Conservation (phyloP, 53 echinoderm and acorn worm genomes). For the Luidia sarsii region DNA sequence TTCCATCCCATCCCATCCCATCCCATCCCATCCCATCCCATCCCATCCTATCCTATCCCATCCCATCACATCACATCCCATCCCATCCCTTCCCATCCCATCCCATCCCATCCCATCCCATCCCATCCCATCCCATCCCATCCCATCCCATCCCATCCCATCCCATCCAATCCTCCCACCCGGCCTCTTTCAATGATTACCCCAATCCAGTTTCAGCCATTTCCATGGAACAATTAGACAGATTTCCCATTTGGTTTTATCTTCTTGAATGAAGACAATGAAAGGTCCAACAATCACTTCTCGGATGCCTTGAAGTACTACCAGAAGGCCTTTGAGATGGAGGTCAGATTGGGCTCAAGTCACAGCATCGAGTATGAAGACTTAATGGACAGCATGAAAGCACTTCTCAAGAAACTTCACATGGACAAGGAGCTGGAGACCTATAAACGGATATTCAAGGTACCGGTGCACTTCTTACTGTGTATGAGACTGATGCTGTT, state of each 20-base stretch:
- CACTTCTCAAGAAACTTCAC: constrained; percentile 58
- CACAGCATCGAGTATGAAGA: constrained; percentile 77
- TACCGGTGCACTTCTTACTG: too few relatives aligned
- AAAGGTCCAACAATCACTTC: constrained; percentile 40
- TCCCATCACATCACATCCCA: too few relatives aligned
- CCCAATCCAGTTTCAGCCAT: background rate
- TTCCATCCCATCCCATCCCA: too few relatives aligned
- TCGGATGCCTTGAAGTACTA: constrained; percentile 62
- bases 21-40: too few relatives aligned
- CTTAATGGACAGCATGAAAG: constrained; percentile 61
- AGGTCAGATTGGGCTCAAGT: constrained; percentile 69
- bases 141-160: too few relatives aligned
- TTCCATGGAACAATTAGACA: background rate
- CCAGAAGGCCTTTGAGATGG: constrained; percentile 67
- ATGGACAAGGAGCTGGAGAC: constrained; percentile 43
- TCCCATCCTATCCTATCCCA: too few relatives aligned
- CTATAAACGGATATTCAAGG: constrained; percentile 70
- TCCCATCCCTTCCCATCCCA: too few relatives aligned
- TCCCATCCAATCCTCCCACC: too few relatives aligned
- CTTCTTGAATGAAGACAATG: constrained; percentile 1
- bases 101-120: too few relatives aligned
- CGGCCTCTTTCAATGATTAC: background rate
- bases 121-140: too few relatives aligned
- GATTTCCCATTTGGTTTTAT: background rate
- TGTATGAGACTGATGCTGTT: too few relatives aligned